Conservation (phyloP, 2,797 vertebrate species). For the Fundulus diaphanus region DNA sequence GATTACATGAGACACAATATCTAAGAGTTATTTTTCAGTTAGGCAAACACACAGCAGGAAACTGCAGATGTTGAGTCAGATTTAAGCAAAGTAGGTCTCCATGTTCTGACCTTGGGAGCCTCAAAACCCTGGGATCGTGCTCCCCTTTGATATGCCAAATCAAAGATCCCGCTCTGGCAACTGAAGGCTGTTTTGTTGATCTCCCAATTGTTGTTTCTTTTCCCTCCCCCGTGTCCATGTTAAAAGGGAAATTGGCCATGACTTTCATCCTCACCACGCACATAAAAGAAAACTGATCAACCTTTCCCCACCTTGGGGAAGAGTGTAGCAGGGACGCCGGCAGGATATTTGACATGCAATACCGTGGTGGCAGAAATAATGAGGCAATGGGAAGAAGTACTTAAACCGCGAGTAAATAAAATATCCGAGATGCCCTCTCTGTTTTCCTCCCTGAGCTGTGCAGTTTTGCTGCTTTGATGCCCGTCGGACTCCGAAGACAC, state of each 20-base stretch:
- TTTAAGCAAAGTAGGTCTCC: constrained; percentile 43
- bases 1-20: background rate
- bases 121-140: constrained; percentile 44
- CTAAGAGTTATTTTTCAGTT: constrained; percentile 13
- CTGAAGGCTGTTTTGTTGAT: constrained; percentile 69
- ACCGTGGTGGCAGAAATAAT: constrained; percentile 32
- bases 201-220: constrained; percentile 62
- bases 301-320: constrained; percentile 51
- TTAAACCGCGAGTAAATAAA: constrained; percentile 52
- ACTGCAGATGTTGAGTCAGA: constrained; percentile 44
- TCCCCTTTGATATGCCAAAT: constrained; percentile 74
- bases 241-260: constrained; percentile 72
- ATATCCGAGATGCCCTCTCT: constrained; percentile 11
- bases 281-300: constrained; percentile 35
- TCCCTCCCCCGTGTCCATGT: constrained; percentile 48
- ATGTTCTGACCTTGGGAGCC: constrained; percentile 68
- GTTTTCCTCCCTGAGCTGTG: constrained; percentile 5
- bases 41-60: constrained; percentile 15
- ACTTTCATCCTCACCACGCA: constrained; percentile 57
- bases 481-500: constrained; percentile 52
- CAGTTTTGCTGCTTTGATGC: constrained; percentile 17
- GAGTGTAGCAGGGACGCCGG: constrained; percentile 17
- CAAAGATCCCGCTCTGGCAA: constrained; percentile 60
- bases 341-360: constrained; percentile 27
- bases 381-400: constrained; percentile 26